Evolutionary conservation across 37 sponge, comb jelly and placozoan genomes (phyloP), one percentile per base, ranked within the genome.

Genomic region (Cliona cf. orientalis): DNA sequence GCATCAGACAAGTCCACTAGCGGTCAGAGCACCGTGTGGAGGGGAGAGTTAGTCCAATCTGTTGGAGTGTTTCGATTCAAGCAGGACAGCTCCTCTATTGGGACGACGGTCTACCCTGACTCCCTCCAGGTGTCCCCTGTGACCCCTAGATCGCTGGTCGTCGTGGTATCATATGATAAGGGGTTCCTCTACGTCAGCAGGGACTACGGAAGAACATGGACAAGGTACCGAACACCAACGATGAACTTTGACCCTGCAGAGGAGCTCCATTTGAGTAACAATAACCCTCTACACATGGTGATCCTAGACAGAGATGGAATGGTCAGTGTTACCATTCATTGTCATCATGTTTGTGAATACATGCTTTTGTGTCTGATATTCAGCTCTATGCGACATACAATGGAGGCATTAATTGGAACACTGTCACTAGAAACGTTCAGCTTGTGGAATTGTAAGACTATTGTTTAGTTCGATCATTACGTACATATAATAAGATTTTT

Each of bases 201-300:
- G 1, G 76, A 90, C 42, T 61, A 7, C 19, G 85, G 86, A 7
- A 5, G 26, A 29, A 60, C 68, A 23, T 90, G 90, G 90, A 28
- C 22, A 58, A 6, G 23, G 31, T 40, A 76, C 67, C 29, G 9
- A 5, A 71, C 77, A 1, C 90, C 90, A n/a, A 35, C 60, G 46
- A 7, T 53, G 2, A 4, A 33, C 71, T 90, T 90, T 58, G 44
- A 84, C 60, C 71, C 68, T 29, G 42, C 11, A 2, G 39, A 29
- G 29, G 81, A 80, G 43, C 61, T 90, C 31, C 74, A 76, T n/a
- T 25, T 84, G 22, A 84, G 85, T 29, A 31, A 44, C 12, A 4
- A 9, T 22, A 7, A 44, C 12, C 67, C 90, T 11, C 14, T 33
- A 23, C 72, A 84, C 80, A 64, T 89, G 71, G 62, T 69, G 23